These are phyloP conservation scores for Meleagris gallopavo DNA, from an alignment of 2,113 vertebrate genomes.

Conservation along the genomic window DNA sequence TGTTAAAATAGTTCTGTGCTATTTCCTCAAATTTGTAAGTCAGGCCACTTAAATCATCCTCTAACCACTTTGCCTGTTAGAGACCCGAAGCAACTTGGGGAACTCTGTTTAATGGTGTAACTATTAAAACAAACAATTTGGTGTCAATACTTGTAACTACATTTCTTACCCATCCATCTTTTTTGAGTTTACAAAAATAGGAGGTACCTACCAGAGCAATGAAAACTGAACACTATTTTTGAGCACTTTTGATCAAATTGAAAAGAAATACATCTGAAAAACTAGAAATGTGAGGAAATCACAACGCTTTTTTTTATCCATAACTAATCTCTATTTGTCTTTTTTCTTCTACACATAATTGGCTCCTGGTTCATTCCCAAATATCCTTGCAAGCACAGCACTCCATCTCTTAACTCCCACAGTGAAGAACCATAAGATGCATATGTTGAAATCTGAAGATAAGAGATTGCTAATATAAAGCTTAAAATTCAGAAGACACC, in stretches of 20 bases:
- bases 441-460: not conserved
- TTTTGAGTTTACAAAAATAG: not conserved
- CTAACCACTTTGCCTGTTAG: not conserved
- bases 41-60: not conserved
- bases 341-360: not conserved
- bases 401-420: not conserved
- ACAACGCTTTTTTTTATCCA: not conserved
- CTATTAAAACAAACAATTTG: not conserved
- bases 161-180: not conserved
- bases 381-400: not conserved
- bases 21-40: constrained; percentile 12
- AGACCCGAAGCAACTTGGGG: not conserved
- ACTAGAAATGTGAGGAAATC: not conserved
- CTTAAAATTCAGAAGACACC: not conserved
- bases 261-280: not conserved
- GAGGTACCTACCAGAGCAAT: not conserved
- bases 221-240: not conserved
- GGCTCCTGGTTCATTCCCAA: not conserved
- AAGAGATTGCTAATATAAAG: not conserved
- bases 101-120: not conserved
- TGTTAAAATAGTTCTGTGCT: constrained; percentile 49
- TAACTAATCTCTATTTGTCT: not conserved
- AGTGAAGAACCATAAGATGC: not conserved
- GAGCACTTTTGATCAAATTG: not conserved
- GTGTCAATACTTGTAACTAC: not conserved